A percentile compares a stretch with the other conserved stretches of the same genome.
These are phyloP conservation scores for Melospiza melodia DNA, from an alignment of 2,113 vertebrate species.

Conservation along the genomic window DNA sequence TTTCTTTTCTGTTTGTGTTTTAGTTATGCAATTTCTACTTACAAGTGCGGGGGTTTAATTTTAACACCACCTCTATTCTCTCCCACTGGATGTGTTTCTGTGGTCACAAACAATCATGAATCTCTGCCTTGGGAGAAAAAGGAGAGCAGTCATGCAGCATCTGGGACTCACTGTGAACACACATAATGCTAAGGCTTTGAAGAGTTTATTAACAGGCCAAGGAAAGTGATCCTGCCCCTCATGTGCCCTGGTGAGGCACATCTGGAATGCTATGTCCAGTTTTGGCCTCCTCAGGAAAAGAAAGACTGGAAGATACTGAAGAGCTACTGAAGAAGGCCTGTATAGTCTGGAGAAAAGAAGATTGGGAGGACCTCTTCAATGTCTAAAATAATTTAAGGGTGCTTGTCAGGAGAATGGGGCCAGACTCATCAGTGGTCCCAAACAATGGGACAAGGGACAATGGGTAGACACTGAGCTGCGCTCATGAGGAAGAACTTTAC, in stretches of 20 bases:
- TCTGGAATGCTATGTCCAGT: neutral
- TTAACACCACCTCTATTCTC: neutral
- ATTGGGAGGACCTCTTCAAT: neutral
- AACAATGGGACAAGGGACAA: neutral
- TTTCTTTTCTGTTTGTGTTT: neutral
- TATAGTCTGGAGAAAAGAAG: neutral
- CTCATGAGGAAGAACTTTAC: neutral
- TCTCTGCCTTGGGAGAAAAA: neutral
- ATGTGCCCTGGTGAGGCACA: neutral
- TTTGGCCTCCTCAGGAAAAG: neutral
- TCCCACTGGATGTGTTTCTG: neutral
- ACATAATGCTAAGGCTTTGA: neutral
- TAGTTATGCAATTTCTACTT: neutral
- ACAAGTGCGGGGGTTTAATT: neutral
- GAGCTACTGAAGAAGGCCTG: neutral
- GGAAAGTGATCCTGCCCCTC: neutral
- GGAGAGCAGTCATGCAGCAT: neutral
- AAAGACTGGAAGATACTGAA: neutral
- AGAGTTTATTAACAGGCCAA: too few species aligned
- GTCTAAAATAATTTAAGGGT: neutral
- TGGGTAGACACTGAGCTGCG: neutral
- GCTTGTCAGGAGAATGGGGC: too few species aligned
- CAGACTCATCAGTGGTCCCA: neutral
- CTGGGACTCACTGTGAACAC: neutral
- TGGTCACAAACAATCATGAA: neutral